phyloP scores from a whole-genome alignment of 1,140 invertebrate genomes.

The Pseudomyrmex dendroicus region DNA sequence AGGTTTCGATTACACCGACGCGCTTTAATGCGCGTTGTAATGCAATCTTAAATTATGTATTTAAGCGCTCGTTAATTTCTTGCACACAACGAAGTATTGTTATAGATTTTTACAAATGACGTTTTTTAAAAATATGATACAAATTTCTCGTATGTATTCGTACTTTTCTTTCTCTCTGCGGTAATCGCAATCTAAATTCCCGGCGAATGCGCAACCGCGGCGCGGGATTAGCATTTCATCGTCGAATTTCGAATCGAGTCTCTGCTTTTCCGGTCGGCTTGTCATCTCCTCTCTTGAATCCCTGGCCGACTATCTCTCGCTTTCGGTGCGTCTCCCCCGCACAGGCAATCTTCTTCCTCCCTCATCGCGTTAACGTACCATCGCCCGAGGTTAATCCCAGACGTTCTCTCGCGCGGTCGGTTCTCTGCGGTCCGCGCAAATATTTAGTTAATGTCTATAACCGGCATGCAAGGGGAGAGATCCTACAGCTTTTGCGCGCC shows the following conservation, averaged over 20 bases:
- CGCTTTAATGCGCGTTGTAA: too few relatives aligned
- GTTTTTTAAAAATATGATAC: neutral
- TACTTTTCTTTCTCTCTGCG: neutral
- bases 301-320: conserved; percentile 8
- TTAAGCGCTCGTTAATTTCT: too few relatives aligned
- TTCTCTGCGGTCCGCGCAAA: conserved; percentile 57
- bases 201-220: conserved; percentile 27
- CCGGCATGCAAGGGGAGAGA: conserved; percentile 16
- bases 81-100: too few relatives aligned
- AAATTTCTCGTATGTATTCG: neutral
- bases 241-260: conserved; percentile 33
- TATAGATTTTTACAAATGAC: too few relatives aligned
- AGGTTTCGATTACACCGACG: too few relatives aligned
- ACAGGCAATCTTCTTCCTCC: conserved; percentile 38
- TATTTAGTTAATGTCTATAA: conserved; percentile 65
- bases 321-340: conserved; percentile 2
- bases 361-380: conserved; percentile 46
- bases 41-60: too few relatives aligned
- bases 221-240: conserved; percentile 50
- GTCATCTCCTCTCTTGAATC: conserved; percentile 12
- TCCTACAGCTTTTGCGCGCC: conserved; percentile 40
- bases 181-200: neutral
- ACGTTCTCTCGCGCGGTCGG: conserved; percentile 37
- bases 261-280: conserved; percentile 42
- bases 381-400: conserved; percentile 54